Percentiles rank a stretch among this genome's conserved stretches.
phyloP scores from a whole-genome alignment of 1,140 invertebrate genomes.

The Drosophila sproati region DNA sequence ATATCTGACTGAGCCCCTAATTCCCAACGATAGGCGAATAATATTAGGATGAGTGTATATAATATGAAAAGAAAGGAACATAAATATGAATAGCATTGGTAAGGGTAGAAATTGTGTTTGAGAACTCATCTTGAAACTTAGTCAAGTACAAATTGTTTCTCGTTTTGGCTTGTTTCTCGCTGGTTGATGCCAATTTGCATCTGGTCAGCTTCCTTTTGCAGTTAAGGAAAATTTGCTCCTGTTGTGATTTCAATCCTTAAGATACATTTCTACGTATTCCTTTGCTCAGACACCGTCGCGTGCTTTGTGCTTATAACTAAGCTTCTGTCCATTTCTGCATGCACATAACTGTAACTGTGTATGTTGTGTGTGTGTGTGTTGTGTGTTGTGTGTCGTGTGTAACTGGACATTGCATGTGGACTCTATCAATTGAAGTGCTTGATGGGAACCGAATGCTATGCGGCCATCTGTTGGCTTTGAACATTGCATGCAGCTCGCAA shows the following conservation, averaged over 20 bases:
- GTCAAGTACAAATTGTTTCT: constrained; percentile 61
- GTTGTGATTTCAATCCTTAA: constrained; percentile 38
- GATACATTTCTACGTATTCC: constrained; percentile 19
- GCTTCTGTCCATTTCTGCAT: constrained; percentile 2
- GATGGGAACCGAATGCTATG: constrained; percentile 10
- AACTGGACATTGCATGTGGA: constrained; percentile 21
- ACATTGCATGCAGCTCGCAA: constrained; percentile 35
- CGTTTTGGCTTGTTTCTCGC: constrained; percentile 11
- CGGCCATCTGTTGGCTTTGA: constrained; percentile 22
- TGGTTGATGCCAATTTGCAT: constrained; percentile 11
- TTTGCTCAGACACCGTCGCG: constrained; percentile 43
- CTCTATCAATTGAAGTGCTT: not conserved
- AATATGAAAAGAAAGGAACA: too few relatives aligned
- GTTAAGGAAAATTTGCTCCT: constrained; percentile 16
- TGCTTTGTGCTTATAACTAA: constrained; percentile 57
- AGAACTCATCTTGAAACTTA: constrained; percentile 72
- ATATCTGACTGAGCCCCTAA: too few relatives aligned
- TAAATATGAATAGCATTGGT: not conserved
- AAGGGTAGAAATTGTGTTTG: constrained; percentile 12
- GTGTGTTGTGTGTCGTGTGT: constrained; percentile 19
- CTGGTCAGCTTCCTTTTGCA: not conserved
- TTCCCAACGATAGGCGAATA: too few relatives aligned
- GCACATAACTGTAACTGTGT: too few relatives aligned
- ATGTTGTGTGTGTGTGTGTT: constrained; percentile 9
- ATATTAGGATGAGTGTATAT: too few relatives aligned